Evolutionary conservation across 2,888 invertebrate species (phyloP).

Genomic region (Gryllus longicercus): DNA sequence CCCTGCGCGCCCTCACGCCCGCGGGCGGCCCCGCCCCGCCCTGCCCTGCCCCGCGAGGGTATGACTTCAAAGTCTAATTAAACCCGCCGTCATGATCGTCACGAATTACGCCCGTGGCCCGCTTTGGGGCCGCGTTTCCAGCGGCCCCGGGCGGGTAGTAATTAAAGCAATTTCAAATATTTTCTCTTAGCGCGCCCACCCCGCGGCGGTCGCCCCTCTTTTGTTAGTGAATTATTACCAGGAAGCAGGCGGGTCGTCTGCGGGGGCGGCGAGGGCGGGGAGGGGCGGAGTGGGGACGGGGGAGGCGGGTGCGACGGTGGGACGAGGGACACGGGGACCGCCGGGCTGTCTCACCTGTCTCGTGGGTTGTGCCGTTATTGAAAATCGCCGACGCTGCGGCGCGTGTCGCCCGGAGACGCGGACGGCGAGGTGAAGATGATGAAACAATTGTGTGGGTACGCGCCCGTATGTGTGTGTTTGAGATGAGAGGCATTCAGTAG

Average conservation of each 20-base stretch:
- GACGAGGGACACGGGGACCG: background rate
- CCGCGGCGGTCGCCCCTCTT: conserved; percentile 9
- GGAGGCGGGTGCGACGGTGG: background rate
- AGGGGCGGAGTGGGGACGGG: background rate
- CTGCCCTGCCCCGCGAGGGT: background rate
- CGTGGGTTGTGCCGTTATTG: background rate
- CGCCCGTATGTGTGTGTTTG: too few relatives aligned
- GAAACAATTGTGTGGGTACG: too few relatives aligned
- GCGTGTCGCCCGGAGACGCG: too few relatives aligned
- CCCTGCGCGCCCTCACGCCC: background rate
- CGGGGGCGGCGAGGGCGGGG: background rate
- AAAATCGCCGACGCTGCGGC: too few relatives aligned
- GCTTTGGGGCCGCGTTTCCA: conserved; percentile 17
- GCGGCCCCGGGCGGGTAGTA: conserved; percentile 10
- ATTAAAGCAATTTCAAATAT: conserved; percentile 4
- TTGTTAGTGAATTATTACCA: conserved; percentile 17
- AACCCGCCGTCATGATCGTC: conserved; percentile 17
- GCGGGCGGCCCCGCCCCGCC: background rate
- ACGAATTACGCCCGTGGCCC: conserved; percentile 9
- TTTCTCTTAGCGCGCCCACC: conserved; percentile 17
- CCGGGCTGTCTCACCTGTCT: background rate
- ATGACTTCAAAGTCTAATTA: conserved; percentile 17
- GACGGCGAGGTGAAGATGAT: too few relatives aligned
- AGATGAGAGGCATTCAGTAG: too few relatives aligned
- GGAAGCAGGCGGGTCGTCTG: background rate